These are phyloP conservation scores for Phataginus tetradactyla DNA, from an alignment of 2,797 vertebrate genomes.

Conservation along the genomic window DNA sequence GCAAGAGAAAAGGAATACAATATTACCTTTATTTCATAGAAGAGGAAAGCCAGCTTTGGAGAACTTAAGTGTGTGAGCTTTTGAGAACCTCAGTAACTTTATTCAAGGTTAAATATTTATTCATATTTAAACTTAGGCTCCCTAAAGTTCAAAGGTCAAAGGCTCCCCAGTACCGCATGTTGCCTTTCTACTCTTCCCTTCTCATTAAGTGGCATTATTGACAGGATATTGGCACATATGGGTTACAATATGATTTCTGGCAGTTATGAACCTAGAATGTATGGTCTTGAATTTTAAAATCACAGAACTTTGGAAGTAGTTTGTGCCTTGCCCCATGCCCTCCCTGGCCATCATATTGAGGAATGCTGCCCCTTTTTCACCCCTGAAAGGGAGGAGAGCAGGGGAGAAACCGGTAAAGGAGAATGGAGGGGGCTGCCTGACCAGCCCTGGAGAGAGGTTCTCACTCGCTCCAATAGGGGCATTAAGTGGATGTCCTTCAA, in stretches of 20 bases:
- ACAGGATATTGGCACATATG: not conserved
- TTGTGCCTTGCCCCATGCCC: not conserved
- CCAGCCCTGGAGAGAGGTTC: not conserved
- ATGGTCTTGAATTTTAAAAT: not conserved
- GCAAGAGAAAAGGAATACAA: not conserved
- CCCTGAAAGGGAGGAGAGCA: not conserved
- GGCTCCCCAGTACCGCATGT: not conserved
- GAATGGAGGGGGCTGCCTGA: not conserved
- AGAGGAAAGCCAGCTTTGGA: not conserved
- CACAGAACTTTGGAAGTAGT: not conserved
- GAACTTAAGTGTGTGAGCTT: not conserved
- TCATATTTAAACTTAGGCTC: not conserved
- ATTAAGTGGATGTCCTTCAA: not conserved
- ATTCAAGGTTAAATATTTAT: not conserved
- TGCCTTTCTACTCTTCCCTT: not conserved
- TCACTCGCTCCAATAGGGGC: not conserved
- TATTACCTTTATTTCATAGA: not conserved
- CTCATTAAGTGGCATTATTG: not conserved
- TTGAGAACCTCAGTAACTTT: not conserved
- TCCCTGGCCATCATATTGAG: not conserved
- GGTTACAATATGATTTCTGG: not conserved
- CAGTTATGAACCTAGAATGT: not conserved
- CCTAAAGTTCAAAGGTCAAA: conserved; percentile 1
- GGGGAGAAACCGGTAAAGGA: not conserved
- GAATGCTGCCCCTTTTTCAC: not conserved